Base-by-base conservation (phyloP, 2,797 vertebrate genomes). In the Kryptolebias ocellatus region DNA sequence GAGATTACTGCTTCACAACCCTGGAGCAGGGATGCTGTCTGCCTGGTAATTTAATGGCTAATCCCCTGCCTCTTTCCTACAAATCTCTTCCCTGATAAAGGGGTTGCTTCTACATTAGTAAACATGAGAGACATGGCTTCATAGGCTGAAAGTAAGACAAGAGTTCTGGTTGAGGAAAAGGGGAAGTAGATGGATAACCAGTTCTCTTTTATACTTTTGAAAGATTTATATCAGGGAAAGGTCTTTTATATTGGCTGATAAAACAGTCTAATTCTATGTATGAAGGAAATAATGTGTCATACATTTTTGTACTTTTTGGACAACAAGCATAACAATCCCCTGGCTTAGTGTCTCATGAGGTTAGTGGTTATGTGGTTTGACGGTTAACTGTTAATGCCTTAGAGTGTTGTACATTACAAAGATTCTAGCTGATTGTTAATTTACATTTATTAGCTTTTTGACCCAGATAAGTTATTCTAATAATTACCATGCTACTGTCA, bases 1-100 rank as follows among this genome's bases (percentile, higher is more conserved):
- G 85, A 92, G 89, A 91, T 92, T 92, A 89, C 74, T 45, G 64
- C 86, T 83, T 83, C 79, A 80, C 85, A 91, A 81, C 87, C 88
- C 79, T 54, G 64, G 78, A 92, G 90, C 85, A 85, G 83, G 86
- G 90, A 91, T 83, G 89, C 88, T 87, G 86, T 89, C 87, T 84
- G 87, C 84, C 88, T 92, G 85, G 88, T 92, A 91, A 94, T 93
- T 90, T 90, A 84, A 92, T 80, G 83, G 87, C 88, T 92, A 93
- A 93, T 94, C 90, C 90, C 89, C 83, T 80, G 87, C 90, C 90
- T 92, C 81, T 89, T 87, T 78, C 75, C 83, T 86, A 89, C 88
- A 93, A 92, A 91, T 92, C 90, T 91, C 85, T 81, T 77, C 66
- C 81, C 87, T 90, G 88, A 92, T 92, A 91, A 92, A 91, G 88